Evolutionary conservation across 1,140 invertebrate genomes (phyloP).

Genomic region (Drosophila santomea): DNA sequence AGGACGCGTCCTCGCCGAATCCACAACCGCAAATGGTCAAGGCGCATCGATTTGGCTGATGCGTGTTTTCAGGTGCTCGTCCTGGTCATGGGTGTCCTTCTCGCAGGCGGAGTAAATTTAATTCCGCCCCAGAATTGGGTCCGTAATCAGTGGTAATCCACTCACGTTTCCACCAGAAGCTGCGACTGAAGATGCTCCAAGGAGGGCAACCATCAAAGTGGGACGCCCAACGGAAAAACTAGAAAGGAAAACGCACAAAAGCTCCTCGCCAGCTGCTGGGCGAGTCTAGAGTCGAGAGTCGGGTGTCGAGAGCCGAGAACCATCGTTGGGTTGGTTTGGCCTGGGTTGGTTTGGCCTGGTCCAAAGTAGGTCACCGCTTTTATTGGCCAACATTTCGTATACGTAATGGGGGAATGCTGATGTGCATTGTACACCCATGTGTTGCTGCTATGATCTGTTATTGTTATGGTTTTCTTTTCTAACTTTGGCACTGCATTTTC

Average conservation of each 20-base stretch:
- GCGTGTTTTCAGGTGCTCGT: slow-evolving; percentile 5
- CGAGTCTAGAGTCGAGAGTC: slow-evolving; percentile 23
- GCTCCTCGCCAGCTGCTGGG: slow-evolving; percentile 22
- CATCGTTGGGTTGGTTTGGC: background rate
- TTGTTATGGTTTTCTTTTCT: slow-evolving; percentile 33
- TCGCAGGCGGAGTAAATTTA: slow-evolving; percentile 13
- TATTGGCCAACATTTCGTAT: slow-evolving; percentile 44
- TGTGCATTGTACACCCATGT: slow-evolving; percentile 25
- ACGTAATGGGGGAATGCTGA: slow-evolving; percentile 14
- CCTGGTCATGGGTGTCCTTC: slow-evolving; percentile 14
- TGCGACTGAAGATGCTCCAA: slow-evolving; percentile 1
- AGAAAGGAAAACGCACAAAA: slow-evolving; percentile 32
- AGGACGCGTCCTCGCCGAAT: slow-evolving; percentile 22
- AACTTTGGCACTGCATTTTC: slow-evolving; percentile 17
- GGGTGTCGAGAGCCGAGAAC: slow-evolving; percentile 27
- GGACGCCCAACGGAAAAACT: slow-evolving; percentile 4
- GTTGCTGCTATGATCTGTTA: slow-evolving; percentile 39
- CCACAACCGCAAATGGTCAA: slow-evolving; percentile 51
- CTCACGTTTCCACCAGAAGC: slow-evolving; percentile 24
- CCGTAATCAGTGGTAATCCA: slow-evolving; percentile 43
- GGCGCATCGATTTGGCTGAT: slow-evolving; percentile 45
- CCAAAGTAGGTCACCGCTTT: slow-evolving; percentile 41
- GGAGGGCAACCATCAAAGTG: slow-evolving; percentile 15
- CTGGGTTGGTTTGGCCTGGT: background rate
- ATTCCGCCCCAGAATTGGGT: slow-evolving; percentile 19